phyloP scores from a whole-genome alignment of 2,113 vertebrate species.

The Odontesthes bonariensis region DNA sequence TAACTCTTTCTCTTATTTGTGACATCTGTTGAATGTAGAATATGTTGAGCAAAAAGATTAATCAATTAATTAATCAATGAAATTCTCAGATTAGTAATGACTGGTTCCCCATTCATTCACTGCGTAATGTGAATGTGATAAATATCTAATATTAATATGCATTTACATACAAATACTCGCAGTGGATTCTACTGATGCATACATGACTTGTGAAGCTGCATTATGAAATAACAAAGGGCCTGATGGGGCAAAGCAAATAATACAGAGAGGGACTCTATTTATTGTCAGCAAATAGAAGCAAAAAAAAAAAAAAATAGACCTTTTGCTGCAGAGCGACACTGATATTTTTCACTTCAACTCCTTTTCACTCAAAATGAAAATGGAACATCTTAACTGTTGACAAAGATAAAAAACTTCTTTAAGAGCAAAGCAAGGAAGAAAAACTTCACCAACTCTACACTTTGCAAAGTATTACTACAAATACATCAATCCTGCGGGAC shows the following conservation, averaged over 20 bases:
- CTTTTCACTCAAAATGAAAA: slow-evolving; percentile 7
- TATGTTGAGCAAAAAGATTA: background rate
- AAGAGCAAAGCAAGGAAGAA: background rate
- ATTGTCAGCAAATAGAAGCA: slow-evolving; percentile 44
- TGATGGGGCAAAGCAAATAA: slow-evolving; percentile 54
- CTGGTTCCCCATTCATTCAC: background rate
- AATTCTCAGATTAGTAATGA: background rate
- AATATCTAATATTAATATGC: slow-evolving; percentile 52
- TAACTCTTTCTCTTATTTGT: slow-evolving; percentile 8
- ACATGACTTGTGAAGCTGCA: slow-evolving; percentile 53
- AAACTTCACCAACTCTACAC: background rate
- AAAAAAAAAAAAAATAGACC: background rate
- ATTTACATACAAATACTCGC: slow-evolving; percentile 71
- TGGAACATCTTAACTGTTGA: background rate
- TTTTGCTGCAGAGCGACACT: slow-evolving; percentile 4
- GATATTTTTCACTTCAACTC: slow-evolving; percentile 8
- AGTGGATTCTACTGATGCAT: slow-evolving; percentile 55
- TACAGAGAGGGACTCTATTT: slow-evolving; percentile 44
- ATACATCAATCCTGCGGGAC: background rate
- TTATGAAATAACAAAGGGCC: slow-evolving; percentile 62
- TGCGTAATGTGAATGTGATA: background rate
- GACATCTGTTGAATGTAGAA: background rate
- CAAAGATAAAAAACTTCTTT: background rate
- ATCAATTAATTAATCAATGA: background rate
- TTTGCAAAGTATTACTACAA: background rate